These are phyloP conservation scores for Catostylus mosaicus DNA, from an alignment of 30 jellyfish, hydroid and myxozoan species.

Conservation along the genomic window DNA sequence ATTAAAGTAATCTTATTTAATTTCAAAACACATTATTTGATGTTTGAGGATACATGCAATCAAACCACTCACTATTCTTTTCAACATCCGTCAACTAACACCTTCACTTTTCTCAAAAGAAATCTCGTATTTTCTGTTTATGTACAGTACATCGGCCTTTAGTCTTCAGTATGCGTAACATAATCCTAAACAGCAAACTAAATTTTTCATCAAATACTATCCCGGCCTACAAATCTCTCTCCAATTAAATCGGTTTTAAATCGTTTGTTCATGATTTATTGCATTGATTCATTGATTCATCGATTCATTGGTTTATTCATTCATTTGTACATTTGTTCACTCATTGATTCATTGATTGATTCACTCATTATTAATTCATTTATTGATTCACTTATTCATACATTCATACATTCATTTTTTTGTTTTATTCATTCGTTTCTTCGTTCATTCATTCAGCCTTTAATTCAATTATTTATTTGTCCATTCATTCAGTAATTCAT, in stretches of 20 bases:
- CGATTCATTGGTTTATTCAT: no score
- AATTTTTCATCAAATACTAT: background rate
- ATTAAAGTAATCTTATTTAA: background rate
- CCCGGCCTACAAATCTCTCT: no score
- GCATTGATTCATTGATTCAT: no score
- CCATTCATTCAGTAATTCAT: background rate
- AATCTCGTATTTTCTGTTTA: background rate
- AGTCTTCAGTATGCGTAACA: background rate
- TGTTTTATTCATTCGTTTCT: background rate
- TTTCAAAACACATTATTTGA: background rate
- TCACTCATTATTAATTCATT: background rate
- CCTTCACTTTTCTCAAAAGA: background rate
- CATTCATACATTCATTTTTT: background rate
- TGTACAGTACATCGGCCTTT: background rate
- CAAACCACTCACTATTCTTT: background rate
- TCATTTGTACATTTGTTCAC: background rate
- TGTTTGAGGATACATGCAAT: constrained; percentile 13
- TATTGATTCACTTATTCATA: background rate
- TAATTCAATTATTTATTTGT: background rate
- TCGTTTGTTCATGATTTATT: background rate
- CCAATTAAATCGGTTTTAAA: no score
- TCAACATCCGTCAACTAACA: background rate
- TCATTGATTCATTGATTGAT: background rate
- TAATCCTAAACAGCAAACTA: background rate
- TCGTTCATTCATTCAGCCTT: background rate